Evolutionary conservation across 92 coral and sea anemone species (phyloP), one percentile per base, ranked within the genome.

Genomic region (Siderastrea siderea): DNA sequence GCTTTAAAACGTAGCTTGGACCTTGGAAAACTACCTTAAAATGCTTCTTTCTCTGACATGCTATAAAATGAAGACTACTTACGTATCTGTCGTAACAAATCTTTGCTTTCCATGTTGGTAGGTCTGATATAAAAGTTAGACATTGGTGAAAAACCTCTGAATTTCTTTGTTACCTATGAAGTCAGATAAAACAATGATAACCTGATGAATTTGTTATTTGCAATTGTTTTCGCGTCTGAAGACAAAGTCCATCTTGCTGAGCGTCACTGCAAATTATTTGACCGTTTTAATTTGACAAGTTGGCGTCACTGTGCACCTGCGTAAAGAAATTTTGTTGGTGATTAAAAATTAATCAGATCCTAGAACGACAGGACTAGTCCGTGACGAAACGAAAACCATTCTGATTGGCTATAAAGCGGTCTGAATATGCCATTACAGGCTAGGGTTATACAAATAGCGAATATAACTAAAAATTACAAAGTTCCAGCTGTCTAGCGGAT

Each of bases 291-390:
- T 26, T 26, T 26, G 38, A 26, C 62, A 45, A 47, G 61, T 74
- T 74, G 17, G 4, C 7, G 61, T 53, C 10, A 53, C 57, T 12
- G 45, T 11, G 47, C 47, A 17, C 16, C 53, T 46, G 61, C 47
- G 7, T 74, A 7, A 15, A 45, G 44, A 19, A 74, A 74, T n/a
- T 19, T 5, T 7, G 38, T 52, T 71, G 16, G 14, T 47, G 14
- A 74, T 74, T 74, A 74, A 74, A 54, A 51, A 74, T 73, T 50
- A 5, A 73, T 48, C 38, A 26, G 77, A 51, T 17, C 59, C 59
- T 60, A 49, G 5, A 15, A 13, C 5, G 15, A 26, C 57, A 5
- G 38, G 38, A 26, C 38, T 26, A 26, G 38, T 26, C 38, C 38
- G 38, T 26, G 38, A 26, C 0, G 38, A 26, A 26, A 26, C n/a